Evolutionary conservation across 2,113 vertebrate species (phyloP).

Genomic region (Cochlearius cochlearius): DNA sequence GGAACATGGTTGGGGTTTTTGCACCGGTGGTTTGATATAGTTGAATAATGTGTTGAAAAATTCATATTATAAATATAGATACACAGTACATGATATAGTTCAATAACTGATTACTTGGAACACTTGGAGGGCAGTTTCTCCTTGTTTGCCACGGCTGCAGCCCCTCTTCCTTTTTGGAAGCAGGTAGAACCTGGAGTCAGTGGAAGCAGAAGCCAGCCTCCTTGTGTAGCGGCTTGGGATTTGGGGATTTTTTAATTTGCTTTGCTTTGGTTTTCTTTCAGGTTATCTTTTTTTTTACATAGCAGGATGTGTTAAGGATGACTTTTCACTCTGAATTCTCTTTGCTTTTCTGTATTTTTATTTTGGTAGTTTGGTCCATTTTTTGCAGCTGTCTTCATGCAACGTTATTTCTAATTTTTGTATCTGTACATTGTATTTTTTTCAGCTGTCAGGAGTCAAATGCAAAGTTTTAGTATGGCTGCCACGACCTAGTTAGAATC

Average conservation of each 20-base stretch:
- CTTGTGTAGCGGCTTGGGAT: neutral
- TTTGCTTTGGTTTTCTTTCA: neutral
- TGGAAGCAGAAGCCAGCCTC: neutral
- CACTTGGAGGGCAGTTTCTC: neutral
- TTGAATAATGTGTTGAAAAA: neutral
- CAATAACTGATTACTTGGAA: neutral
- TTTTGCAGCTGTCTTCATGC: neutral
- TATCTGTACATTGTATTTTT: neutral
- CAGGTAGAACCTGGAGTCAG: neutral
- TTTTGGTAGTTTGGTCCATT: neutral
- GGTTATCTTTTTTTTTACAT: neutral
- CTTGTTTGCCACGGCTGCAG: neutral
- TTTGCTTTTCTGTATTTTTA: neutral
- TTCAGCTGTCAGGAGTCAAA: neutral
- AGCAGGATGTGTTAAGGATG: neutral
- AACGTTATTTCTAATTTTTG: neutral
- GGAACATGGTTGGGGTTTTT: rapidly evolving
- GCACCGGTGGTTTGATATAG: neutral
- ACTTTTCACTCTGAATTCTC: neutral
- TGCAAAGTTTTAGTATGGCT: neutral
- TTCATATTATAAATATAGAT: neutral
- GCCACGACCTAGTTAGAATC: rapidly evolving
- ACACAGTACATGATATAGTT: rapidly evolving
- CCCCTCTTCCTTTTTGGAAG: neutral
- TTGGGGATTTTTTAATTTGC: neutral